These are phyloP conservation scores for Hemistola chrysoprasaria DNA, from an alignment of 2,888 invertebrate genomes.

Conservation along the genomic window DNA sequence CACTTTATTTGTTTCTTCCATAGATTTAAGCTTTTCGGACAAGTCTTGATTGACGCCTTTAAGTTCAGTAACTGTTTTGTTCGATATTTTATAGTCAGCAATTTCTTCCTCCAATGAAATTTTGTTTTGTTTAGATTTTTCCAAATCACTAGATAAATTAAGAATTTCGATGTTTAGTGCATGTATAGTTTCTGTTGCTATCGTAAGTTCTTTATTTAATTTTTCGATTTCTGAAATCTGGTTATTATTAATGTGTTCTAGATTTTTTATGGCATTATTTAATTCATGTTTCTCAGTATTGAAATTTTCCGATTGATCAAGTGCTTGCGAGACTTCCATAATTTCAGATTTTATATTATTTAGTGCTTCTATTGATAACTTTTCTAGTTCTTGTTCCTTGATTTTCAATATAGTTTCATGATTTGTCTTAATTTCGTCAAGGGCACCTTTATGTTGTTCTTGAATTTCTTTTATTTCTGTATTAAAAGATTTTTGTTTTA, in stretches of 20 bases:
- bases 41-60: conserved; percentile 21
- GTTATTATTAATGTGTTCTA: conserved; percentile 26
- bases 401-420: conserved; percentile 2
- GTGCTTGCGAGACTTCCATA: neutral
- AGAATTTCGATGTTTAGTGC: conserved; percentile 18
- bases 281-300: conserved; percentile 17
- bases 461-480: conserved; percentile 4
- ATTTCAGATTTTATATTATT: neutral
- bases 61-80: conserved; percentile 1
- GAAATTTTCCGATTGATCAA: conserved; percentile 13
- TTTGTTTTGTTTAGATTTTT: conserved; percentile 11
- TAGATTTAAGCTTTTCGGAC: conserved; percentile 23
- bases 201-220: conserved; percentile 10
- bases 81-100: conserved; percentile 3
- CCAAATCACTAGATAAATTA: conserved; percentile 9
- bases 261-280: conserved; percentile 27
- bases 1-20: conserved; percentile 27
- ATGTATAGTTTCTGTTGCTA: conserved; percentile 10
- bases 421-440: conserved; percentile 1
- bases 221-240: conserved; percentile 21
- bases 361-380: neutral
- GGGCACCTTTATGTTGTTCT: conserved; percentile 1
- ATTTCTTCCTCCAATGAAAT: conserved; percentile 14
- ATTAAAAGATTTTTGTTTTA: neutral
- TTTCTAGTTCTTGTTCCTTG: conserved; percentile 10